A percentile compares a stretch with the other conserved stretches of the same genome.
Evolutionary conservation across 2,797 vertebrate genomes (phyloP).

Genomic region (Phrynocephalus forsythii): DNA sequence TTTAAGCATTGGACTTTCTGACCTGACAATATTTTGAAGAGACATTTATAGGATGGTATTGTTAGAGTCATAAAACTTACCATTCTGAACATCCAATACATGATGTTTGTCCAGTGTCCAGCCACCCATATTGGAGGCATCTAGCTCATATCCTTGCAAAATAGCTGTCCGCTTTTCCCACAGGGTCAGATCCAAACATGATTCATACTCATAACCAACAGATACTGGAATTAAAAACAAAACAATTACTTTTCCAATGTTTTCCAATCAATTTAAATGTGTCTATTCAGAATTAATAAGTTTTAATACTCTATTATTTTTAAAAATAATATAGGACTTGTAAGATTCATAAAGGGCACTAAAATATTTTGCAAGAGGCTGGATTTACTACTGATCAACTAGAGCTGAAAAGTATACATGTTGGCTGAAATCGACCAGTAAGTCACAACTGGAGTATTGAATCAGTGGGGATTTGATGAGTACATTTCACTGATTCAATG

Average conservation of each 20-base stretch:
- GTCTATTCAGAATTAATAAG: background rate
- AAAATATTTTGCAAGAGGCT: background rate
- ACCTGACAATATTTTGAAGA: background rate
- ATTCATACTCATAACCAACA: conserved; percentile 98
- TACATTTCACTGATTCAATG: background rate
- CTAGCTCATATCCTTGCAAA: conserved; percentile 94
- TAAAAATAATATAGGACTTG: background rate
- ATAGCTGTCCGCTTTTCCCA: conserved; percentile 96
- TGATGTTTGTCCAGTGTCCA: conserved; percentile 98
- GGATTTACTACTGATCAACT: background rate
- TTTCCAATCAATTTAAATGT: background rate
- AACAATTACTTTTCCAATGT: conserved; percentile 35
- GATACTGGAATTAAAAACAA: conserved; percentile 86
- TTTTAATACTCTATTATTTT: background rate
- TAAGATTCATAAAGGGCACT: background rate
- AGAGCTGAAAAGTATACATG: too few species aligned
- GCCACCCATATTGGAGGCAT: conserved; percentile 95
- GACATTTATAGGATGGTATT: background rate
- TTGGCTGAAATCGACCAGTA: background rate
- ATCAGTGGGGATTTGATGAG: too few species aligned
- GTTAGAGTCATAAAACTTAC: conserved; percentile 75
- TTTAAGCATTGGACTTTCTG: background rate
- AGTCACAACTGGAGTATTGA: too few species aligned
- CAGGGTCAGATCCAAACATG: conserved; percentile 93
- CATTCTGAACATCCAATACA: conserved; percentile 92